Evolutionary conservation across 1,140 invertebrate species (phyloP), one percentile per base, ranked within the genome.

Genomic region (Elymnias hypermnestra): DNA sequence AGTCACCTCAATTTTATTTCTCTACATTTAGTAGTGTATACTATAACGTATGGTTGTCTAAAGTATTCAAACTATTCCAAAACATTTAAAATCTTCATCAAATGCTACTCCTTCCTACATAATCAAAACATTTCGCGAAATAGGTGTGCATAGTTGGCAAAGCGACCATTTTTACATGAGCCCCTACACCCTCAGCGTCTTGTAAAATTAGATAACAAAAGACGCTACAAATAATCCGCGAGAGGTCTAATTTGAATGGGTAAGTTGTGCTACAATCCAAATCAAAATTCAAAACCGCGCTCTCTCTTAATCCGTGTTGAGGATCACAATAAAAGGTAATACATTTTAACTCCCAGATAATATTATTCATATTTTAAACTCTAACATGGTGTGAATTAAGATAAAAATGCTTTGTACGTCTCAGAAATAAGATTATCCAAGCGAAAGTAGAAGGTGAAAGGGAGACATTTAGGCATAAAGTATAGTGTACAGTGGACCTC

Each of bases 301-400:
- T 66, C 76, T 73, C 78, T 82, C 77, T 82, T 83, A 83, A 83
- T 83, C 82, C 78, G 75, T 74, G 77, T 82, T 82, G 77, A 79
- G 75, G 82, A 77, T 79, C 78, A 85, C 78, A 85, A 83, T 85
- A 83, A 85, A 84, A 85, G 76, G 76, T 83, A 85, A 85, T 85
- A 85, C 76, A 85, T 85, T 85, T 81, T 75, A 77, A 83, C 75
- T 82, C 70, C 54, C 48, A 39, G 22, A 21, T 18, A 22, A 46
- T 41, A 53, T 55, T 23, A 63, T 15, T 2, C 26, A 52, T 25
- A 83, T 58, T 71, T 63, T 65, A 31, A 50, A 53, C 66, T 64
- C 68, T 81, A 75, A 63, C 53, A 5, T 38, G 5, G 40, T 28
- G 13, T 29, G 6, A 37, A 36, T 44, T 71, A 54, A 47, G 62